Base-by-base conservation (phyloP, 2,113 vertebrate genomes). In the Ochotona curzoniae region DNA sequence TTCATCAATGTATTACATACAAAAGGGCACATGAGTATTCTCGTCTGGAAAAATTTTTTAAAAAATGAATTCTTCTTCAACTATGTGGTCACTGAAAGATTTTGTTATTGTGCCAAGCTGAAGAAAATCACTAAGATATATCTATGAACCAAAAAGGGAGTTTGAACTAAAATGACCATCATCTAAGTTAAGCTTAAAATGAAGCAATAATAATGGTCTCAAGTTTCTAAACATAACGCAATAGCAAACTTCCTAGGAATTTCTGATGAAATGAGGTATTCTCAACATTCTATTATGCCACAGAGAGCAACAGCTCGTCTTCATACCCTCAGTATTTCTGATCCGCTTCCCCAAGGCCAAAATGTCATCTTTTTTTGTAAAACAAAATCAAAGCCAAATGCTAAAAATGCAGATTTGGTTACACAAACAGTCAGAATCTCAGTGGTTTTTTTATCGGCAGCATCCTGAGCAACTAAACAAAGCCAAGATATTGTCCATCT, bases 401-500 rank as follows among this genome's bases (percentile, higher is more conserved):
- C 97, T 96, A 97, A 98, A 98, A 98, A 98, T 97, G 96, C 87
- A 90, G 95, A 98, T 98, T 97, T 98, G 97, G 97, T 98, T 98
- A 98, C 98, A 98, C 95, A 98, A 98, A 98, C 98, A 98, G 96
- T 95, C 96, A 83, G 94, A 94, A 97, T 98, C 97, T 98, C 96
- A 97, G 96, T 96, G 97, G 97, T 97, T 98, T 97, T 98, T 44
- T 97, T 98, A 98, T 98, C 97, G 97, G 94, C 94, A 98, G 98
- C 95, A 98, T 96, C 96, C 97, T 92, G 94, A 97, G 97, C 96
- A 95, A 97, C 98, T 97, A 98, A 98, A 98, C 98, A 98, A 98
- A 98, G 98, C 97, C 97, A 98, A 97, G 97, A 98, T 98, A 98
- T 98, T 98, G 98, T 98, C 98, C 98, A 98, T 98, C 98, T 98